Evolutionary conservation across 2,888 invertebrate genomes (phyloP), one percentile per base, ranked within the genome.

Genomic region (Meteorus cinctellus): DNA sequence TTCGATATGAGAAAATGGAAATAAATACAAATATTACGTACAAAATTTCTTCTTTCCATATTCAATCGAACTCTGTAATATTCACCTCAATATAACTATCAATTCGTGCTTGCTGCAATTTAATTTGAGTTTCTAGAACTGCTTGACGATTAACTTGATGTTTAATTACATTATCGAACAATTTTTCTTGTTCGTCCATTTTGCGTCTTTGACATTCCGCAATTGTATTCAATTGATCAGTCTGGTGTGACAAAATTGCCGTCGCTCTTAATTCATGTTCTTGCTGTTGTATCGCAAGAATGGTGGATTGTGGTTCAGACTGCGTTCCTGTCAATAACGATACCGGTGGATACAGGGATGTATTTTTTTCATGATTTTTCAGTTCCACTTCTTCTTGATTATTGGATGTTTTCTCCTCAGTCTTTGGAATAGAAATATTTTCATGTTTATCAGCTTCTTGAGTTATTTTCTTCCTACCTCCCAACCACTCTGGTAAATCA

Each of bases 401-500:
- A 19, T 67, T 67, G 72, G 10, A 10, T 78, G 73, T 78, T 59
- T 71, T 70, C 34, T 48, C 68, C 8, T 75, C 78, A 34, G 70
- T 29, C 19, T 78, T 81, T 55, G 71, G 69, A 55, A 24, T 16
- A 16, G 27, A 0, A 70, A 19, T 69, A 34, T 10, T 69, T 10
- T 59, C 45, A 76, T 55, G 34, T 80, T 81, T 77, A 62, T 70
- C 77, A 71, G 45, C 67, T 31, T 81, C 74, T 0, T 36, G 14
- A 59, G 70, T 80, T 12, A 77, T 79, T 12, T 84, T 80, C 60
- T 82, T 84, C 1, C 72, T 76, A 67, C 86, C 86, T 27, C 86
- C 85, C 10, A 89, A 80, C 89, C 89, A 89, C 75, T 88, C 87
- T 74, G 89, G 89, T 36, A 88, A 81, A 80, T 86, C 81, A 48